Evolutionary conservation across 2,888 invertebrate genomes (phyloP), one percentile per base, ranked within the genome.

Genomic region (Phasia obesa): DNA sequence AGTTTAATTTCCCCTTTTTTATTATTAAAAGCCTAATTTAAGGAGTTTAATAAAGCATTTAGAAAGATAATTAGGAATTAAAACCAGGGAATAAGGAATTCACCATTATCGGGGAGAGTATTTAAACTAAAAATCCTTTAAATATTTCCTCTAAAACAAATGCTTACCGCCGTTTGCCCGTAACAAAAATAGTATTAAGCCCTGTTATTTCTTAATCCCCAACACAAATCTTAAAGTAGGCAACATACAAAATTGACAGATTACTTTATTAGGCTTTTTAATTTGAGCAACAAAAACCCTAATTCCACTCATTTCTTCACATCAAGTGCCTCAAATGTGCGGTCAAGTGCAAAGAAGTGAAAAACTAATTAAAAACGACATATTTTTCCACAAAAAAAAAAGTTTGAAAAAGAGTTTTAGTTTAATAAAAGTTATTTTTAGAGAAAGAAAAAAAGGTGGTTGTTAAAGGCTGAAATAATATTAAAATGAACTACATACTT

Each of bases 341-440:
- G 25, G 17, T 74, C 35, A 67, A 67, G 35, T 55, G 44, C 11
- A 67, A 27, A 53, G 42, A 77, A 67, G 49, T 60, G 17, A 38
- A 73, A 76, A 77, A 27, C 57, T 62, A 70, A 77, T 77, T 81
- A 81, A 19, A 60, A 65, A 55, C 19, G 53, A 25, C 35, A 44
- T 23, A 25, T 71, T 51, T 71, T 17, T 17, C 13, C 5, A 5
- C 19, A 47, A 5, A 19, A 17, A n/a, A 17, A 70, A 49, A 38
- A 57, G 13, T 15, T 21, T 38, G 9, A 2, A 19, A 19, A 27
- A 27, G 4, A 49, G 42, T 19, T 25, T 67, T 21, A 3, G 17
- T 38, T 17, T 7, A 21, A 49, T 19, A 42, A 44, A 27, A 55
- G 17, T 11, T 23, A 38, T 13, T 23, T 31, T 17, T 35, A 35